phyloP scores from a whole-genome alignment of 2,797 vertebrate genomes.

The Myripristis jacobus region DNA sequence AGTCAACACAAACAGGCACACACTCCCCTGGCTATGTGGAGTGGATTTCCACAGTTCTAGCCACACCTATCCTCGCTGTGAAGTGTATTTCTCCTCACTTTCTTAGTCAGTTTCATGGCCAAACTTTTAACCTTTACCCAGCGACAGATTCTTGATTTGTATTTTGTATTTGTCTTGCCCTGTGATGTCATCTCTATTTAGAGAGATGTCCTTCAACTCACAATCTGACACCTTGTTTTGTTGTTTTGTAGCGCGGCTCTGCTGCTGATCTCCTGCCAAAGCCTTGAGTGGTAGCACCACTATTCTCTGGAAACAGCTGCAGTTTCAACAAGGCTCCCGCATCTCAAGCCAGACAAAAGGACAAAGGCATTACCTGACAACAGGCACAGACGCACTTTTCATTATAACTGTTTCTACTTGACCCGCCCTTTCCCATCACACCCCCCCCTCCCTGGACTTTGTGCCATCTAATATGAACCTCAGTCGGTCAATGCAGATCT shows the following conservation, averaged over 20 bases:
- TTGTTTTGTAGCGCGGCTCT: neutral
- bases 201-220: conserved; percentile 23
- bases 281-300: conserved; percentile 17
- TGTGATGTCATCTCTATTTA: conserved; percentile 44
- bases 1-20: conserved; percentile 70
- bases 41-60: conserved; percentile 48
- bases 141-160: conserved; percentile 25
- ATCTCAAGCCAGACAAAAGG: conserved; percentile 19
- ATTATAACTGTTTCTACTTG: conserved; percentile 5
- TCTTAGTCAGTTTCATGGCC: conserved; percentile 27
- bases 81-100: conserved; percentile 3
- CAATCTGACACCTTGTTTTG: conserved; percentile 45
- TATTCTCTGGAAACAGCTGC: conserved; percentile 29
- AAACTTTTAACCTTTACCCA: conserved; percentile 24
- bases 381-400: conserved; percentile 45
- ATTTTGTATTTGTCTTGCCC: conserved; percentile 16
- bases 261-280: conserved; percentile 29
- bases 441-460: conserved; percentile 9
- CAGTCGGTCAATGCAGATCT: conserved; percentile 40
- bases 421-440: neutral
- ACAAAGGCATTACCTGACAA: conserved; percentile 32
- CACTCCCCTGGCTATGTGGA: conserved; percentile 36
- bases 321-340: conserved; percentile 20
- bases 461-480: conserved; percentile 32
- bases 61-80: conserved; percentile 34